Evolutionary conservation across 1,140 invertebrate genomes (phyloP), one percentile per base, ranked within the genome.

Genomic region (Cheumatopsyche charites): DNA sequence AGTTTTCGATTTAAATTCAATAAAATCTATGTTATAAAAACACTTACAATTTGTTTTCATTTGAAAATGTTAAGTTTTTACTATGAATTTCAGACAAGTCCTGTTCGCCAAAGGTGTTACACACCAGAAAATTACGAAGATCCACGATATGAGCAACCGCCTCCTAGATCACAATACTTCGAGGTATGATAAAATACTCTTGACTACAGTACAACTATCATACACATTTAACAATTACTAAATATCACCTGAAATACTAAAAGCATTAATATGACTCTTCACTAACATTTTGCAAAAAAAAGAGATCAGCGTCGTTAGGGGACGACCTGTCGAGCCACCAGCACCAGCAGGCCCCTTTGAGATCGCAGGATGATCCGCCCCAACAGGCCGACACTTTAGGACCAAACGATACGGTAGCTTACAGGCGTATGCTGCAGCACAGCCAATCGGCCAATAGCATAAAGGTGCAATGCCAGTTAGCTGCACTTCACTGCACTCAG

Each of bases 371-470:
- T 19, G 66, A 62, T 29, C 49, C 52, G 41, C 52, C 67, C 3
- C 66, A 13, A 55, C 47, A 36, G 29, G 45, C 29, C 19, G 73
- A 70, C 12, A 26, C 0, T 23, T 25, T 26, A 17, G 52, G 26
- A 45, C 25, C 13, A 13, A 70, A 52, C 19, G 67, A 70, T 15
- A 62, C 52, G 21, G 61, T 75, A 45, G 55, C 67, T 19, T 72
- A 72, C 42, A 67, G 74, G 23, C 42, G 74, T 6, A 73, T 81
- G 47, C 75, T 84, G 68, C 78, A 81, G 26, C 83, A 83, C 74
- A 84, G 82, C 25, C 78, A 81, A 25, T 84, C 82, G 13, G 80
- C 82, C 21, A 82, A 84, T 55, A 82, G 80, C 68, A 82, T 84
- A 26, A 84, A 84, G 82, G 83, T 63, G 71, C 52, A 29, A 62